Evolutionary conservation across 1,140 invertebrate species (phyloP), one percentile per base, ranked within the genome.

Genomic region (Papilio aristodemus): DNA sequence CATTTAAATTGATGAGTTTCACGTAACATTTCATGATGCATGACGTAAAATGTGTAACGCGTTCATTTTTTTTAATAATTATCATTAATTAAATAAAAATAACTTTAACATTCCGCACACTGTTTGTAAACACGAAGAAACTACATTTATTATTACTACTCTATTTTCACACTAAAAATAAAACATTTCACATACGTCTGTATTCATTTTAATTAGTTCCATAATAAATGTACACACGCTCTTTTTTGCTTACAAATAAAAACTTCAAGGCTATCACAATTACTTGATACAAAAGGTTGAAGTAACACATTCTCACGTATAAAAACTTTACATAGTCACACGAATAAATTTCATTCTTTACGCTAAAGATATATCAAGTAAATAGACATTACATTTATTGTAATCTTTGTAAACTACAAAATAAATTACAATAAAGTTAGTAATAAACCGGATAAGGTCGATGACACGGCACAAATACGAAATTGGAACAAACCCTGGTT

Each of bases 191-290:
- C 13, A 11, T 54, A 9, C 46, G 19, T 54, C 22, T 25, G 46
- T 54, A 54, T 2, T 10, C 27, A 32, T 32, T 25, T 54, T 22
- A 54, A 13, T 22, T 54, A 19, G 17, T 19, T 64, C 22, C 19
- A 41, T 41, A 17, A 17, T 62, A 36, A 62, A 50, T 32, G 63
- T 46, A 14, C 41, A 41, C 36, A 25, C 41, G 63, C 27, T 36
- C 32, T 66, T 66, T 41, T 46, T 27, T 32, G 32, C n/a, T 27
- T 43, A 36, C 25, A 66, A 66, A 66, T 17, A 66, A 50, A 27
- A 66, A 66, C 41, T 14, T 66, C 63, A 66, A 50, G 63, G 63
- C n/a, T 14, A 66, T 50, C n/a, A 66, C 63, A 66, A 32, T 66
- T 66, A 66, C 41, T 32, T 43, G 17, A 41, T 41, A 11, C 43